Conservation (phyloP, 2,797 vertebrate genomes). For the Toxotes lorentzi region DNA sequence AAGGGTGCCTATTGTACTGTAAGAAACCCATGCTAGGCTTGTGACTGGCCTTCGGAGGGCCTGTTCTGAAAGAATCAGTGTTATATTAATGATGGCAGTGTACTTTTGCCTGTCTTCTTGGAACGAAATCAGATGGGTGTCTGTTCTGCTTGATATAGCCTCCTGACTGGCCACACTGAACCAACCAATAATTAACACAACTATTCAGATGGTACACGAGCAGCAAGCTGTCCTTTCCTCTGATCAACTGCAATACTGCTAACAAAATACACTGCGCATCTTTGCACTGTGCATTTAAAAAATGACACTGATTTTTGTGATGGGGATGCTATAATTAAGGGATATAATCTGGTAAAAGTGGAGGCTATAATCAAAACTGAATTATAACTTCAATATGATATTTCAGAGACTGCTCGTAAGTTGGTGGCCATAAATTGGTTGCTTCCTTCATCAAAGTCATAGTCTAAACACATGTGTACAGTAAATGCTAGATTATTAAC, state of each 20-base stretch:
- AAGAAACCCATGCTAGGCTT: constrained; percentile 83
- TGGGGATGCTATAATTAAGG: neutral
- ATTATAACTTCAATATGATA: constrained; percentile 5
- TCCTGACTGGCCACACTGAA: constrained; percentile 66
- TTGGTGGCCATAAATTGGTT: neutral
- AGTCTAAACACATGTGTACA: neutral
- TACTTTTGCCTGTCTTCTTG: constrained; percentile 74
- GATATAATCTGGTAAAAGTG: neutral
- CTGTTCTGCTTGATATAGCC: constrained; percentile 73
- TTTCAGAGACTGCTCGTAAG: neutral
- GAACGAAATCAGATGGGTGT: constrained; percentile 80
- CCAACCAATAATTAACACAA: constrained; percentile 49
- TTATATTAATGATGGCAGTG: constrained; percentile 78
- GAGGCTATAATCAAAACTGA: constrained; percentile 32
- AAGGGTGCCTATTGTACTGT: constrained; percentile 81
- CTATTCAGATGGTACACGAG: constrained; percentile 37
- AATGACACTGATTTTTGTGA: constrained; percentile 11
- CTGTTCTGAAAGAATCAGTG: constrained; percentile 79
- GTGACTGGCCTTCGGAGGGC: constrained; percentile 83
- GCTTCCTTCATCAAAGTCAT: constrained; percentile 5
- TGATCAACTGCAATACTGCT: constrained; percentile 18
- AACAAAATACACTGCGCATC: constrained; percentile 5
- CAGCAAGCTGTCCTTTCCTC: constrained; percentile 39
- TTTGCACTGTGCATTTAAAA: constrained; percentile 1
- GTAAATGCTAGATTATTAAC: constrained; percentile 2